Evolutionary conservation across 2,113 vertebrate genomes (phyloP), one percentile per base, ranked within the genome.

Genomic region (Lycocorax pyrrhopterus): DNA sequence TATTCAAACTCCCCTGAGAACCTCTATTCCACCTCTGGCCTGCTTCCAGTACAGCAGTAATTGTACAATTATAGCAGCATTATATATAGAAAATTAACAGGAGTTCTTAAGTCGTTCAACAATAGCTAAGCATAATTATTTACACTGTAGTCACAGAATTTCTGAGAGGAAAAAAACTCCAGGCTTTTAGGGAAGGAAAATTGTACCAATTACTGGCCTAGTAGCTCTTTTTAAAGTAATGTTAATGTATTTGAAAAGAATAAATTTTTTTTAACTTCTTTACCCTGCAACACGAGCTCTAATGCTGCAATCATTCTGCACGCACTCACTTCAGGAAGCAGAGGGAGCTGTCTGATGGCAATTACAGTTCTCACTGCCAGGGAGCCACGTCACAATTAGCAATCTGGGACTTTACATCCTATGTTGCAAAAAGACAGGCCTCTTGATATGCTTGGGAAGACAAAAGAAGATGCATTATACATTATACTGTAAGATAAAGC

Each of bases 121-220:
- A 94, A 89, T 55, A 86, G 83, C 85, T 71, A 79, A 74, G 55
- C 77, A 53, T 68, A 94, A 96, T 95, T 92, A 92, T 93, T 94
- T 93, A 84, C 74, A 63, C 67, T 87, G 59, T 35, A 75, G 46
- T 63, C 88, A 92, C 67, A 85, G 69, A 69, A 68, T 87, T 84
- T 84, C 63, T 68, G 58, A 18, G 16, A 75, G 69, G 13, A 25
- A 83, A 68, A 43, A 63, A 30, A 2, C 14, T 6, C 29, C 33
- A 66, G 72, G 80, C 80, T 95, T 96, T 72, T 89, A 56, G 74
- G 63, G 53, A 93, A 86, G 77, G 85, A 49, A 94, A 96, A 94
- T 87, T 92, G 89, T 49, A 87, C 81, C 91, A 93, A 89, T 97
- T 96, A 87, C 35, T 90, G 62, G 74, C 47, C 56, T 92, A 39